Evolutionary conservation across 2,888 invertebrate species (phyloP).

Genomic region (Chrysotoxum bicinctum): DNA sequence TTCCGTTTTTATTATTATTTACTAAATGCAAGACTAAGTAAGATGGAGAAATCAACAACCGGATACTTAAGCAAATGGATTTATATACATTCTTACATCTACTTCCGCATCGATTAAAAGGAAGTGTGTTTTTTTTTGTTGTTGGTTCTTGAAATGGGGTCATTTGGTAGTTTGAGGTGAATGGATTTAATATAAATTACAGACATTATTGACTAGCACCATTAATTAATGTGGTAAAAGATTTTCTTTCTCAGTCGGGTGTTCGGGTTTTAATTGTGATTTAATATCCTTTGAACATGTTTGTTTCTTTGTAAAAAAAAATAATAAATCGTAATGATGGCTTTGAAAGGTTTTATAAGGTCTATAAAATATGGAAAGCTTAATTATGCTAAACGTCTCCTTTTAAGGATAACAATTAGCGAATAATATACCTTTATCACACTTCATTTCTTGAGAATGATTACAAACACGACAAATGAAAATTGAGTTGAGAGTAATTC

Average conservation of each 20-base stretch:
- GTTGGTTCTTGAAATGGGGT: neutral
- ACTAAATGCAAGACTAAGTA: neutral
- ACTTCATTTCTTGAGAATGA: no score
- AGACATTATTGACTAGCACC: slow-evolving; percentile 2
- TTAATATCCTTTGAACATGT: neutral
- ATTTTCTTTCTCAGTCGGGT: neutral
- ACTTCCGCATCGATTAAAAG: slow-evolving; percentile 11
- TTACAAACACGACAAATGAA: no score
- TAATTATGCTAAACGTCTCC: neutral
- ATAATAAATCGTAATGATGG: neutral
- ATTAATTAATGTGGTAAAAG: neutral
- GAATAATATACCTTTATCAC: neutral
- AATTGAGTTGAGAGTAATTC: no score
- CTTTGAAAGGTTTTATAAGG: neutral
- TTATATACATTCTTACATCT: no score
- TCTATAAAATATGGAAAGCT: neutral
- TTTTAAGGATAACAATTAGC: neutral
- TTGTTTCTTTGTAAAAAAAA: neutral
- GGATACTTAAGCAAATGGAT: slow-evolving; percentile 27
- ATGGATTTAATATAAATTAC: slow-evolving; percentile 7
- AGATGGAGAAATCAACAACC: neutral
- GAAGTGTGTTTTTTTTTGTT: neutral
- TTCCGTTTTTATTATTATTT: neutral
- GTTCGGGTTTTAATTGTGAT: neutral
- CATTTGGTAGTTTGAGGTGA: neutral